Conservation (phyloP, 1,140 invertebrate genomes). For the Bombus balteatus region DNA sequence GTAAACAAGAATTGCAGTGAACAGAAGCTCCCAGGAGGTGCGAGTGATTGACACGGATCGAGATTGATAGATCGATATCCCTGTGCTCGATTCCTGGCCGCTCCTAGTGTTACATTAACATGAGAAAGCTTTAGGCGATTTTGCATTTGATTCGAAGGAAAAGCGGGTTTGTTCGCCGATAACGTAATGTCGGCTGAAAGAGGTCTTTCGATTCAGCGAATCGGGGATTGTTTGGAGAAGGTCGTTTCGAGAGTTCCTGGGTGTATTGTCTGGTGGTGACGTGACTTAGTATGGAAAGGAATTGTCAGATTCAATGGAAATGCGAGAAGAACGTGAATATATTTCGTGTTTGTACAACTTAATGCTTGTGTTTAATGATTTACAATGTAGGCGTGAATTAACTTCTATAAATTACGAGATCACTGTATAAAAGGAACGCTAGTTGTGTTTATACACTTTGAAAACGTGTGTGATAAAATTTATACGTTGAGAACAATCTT, state of each 20-base stretch:
- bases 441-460: no score
- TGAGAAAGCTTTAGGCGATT: constrained; percentile 26
- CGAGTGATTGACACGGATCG: constrained; percentile 13
- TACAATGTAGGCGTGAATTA: no score
- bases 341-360: no score
- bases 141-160: neutral
- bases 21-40: neutral
- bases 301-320: no score
- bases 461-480: no score
- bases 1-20: neutral
- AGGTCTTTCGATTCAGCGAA: neutral
- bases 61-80: constrained; percentile 30
- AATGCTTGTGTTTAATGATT: no score
- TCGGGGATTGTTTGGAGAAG: neutral
- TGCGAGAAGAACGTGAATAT: no score
- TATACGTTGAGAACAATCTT: no score
- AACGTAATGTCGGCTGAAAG: neutral
- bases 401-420: no score
- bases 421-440: no score
- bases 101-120: constrained; percentile 26
- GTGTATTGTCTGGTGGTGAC: neutral
- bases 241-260: neutral
- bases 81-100: neutral
- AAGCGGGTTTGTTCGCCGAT: neutral
- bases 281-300: no score